Base-by-base conservation (phyloP, 2,888 invertebrate species). In the Zelleria hepariella region DNA sequence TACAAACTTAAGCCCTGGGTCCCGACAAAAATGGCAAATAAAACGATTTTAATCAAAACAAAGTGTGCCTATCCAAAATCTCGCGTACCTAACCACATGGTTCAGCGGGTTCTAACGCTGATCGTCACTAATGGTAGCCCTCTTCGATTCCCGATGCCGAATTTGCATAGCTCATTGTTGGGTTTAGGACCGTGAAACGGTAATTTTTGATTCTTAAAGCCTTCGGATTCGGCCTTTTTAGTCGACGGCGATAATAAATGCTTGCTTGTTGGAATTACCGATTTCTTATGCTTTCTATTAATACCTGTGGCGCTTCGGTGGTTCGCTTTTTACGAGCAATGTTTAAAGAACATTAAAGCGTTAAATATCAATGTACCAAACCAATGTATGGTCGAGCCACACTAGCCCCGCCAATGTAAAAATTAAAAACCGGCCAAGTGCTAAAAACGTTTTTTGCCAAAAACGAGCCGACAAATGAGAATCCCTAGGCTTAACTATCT, bases 111-210 rank as follows among this genome's bases (percentile, higher is more conserved):
- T 74, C 78, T 78, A 78, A 79, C 66, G 70, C 70, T 71, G 72
- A 68, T 68, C 66, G 68, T 74, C 70, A 70, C 75, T 84, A 82
- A 83, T 80, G 67, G 73, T 71, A 76, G 70, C 65, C 57, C 69
- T 68, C 73, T 75, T 78, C 71, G 75, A 72, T 67, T 73, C 74
- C 70, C 67, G 64, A 62, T 47, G 59, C 52, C 68, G 52, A 75
- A 88, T 88, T 88, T 78, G 83, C 87, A 88, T 88, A 80, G 69
- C 72, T 86, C 83, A 88, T 88, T 86, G 80, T 78, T 73, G 80
- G 86, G 77, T 86, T 65, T 68, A 66, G 20, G 5, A n/a, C 26
- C 10, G 8, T 23, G 54, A 54, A 66, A 66, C 72, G 62, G 72
- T 74, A 81, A 86, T 85, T 82, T 82, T 75, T 73, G 72, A 69